Base-by-base conservation (phyloP, 2,888 invertebrate species). In the Drosophila fungiperda region DNA sequence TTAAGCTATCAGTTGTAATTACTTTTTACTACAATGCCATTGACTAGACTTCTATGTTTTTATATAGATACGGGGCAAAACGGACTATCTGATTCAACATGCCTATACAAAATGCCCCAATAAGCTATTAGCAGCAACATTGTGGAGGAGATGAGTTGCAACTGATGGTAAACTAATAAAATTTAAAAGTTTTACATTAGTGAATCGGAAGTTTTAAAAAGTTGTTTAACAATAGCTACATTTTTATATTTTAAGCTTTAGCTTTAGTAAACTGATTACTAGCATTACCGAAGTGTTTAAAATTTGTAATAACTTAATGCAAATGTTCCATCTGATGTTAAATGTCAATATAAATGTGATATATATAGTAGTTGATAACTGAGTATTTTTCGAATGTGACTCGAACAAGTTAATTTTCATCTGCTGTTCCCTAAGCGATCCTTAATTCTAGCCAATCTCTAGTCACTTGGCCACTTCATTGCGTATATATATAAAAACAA, bases 321-420 rank as follows among this genome's bases (percentile, higher is more conserved):
- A 42, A 52, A 17, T 52, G 65, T 49, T 65, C 20, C 53, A 38
- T 64, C 66, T 48, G 62, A 23, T 48, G 11, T 35, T 32, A 3
- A 1, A 7, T 17, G 15, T 53, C 29, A 33, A 32, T 26, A 26
- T 40, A 26, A 26, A 45, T 36, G 32, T 49, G 68, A 61, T 54
- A 66, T 66, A 15, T 66, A n/a, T 53, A 17, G 32, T 68, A 26
- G 55, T n/a, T 70, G 53, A 36, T 52, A 61, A 9, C 33, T 33
- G 33, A 36, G 36, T 36, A 36, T 15, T 36, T 36, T 23, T 48
- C 40, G 35, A 35, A 57, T 59, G 59, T 48, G 58, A 68, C 9
- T 9, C 45, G 32, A 57, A 53, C 71, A 87, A 84, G 67, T 82
- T 84, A 75, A 84, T 71, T 83, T 71, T 58, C 71, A 68, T 59